A percentile compares a stretch with the other conserved stretches of the same genome.
These are phyloP conservation scores for Meles meles DNA, from an alignment of 2,113 vertebrate genomes.

Conservation along the genomic window DNA sequence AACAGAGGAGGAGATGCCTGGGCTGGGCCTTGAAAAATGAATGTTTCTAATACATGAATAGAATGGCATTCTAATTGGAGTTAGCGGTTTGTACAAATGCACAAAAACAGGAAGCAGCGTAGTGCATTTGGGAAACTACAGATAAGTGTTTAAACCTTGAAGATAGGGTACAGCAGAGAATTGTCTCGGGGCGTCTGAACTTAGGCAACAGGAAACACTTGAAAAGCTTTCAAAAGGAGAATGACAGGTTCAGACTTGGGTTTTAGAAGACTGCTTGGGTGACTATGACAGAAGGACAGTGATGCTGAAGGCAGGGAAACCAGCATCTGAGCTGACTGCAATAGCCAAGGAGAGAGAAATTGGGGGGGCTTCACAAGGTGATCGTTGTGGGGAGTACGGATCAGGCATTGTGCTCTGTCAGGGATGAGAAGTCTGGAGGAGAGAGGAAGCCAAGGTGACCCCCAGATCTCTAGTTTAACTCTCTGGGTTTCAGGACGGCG, in stretches of 20 bases:
- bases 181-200: background rate
- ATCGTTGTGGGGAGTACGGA: accelerated
- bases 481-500: background rate
- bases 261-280: background rate
- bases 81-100: background rate
- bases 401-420: too few species aligned
- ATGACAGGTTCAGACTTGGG: background rate
- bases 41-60: background rate
- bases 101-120: background rate
- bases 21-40: background rate
- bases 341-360: background rate
- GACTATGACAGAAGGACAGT: background rate
- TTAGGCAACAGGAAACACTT: background rate
- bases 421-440: background rate
- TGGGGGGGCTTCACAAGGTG: background rate
- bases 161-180: background rate
- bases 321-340: background rate
- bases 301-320: background rate
- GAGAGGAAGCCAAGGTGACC: background rate
- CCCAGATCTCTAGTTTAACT: background rate
- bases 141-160: background rate
- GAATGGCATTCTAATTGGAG: background rate
- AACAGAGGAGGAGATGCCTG: background rate
- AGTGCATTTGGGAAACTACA: background rate
- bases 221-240: background rate